phyloP scores from a whole-genome alignment of 2,113 vertebrate species.

The Cyanoderma ruficeps region DNA sequence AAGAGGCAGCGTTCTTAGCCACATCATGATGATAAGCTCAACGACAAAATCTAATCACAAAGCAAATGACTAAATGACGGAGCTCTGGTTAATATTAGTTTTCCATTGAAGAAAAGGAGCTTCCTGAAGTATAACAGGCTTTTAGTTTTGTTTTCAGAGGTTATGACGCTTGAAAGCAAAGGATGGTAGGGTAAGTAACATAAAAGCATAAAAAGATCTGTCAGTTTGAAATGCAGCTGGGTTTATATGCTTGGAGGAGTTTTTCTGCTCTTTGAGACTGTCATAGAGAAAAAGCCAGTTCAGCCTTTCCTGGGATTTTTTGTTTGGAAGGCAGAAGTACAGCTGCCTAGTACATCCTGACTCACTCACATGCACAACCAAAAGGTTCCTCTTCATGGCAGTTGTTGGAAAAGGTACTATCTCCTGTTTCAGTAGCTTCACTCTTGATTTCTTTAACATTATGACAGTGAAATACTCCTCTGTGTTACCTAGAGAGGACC shows the following conservation, averaged over 20 bases:
- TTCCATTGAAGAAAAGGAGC: background rate
- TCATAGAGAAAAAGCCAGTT: background rate
- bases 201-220: background rate
- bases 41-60: background rate
- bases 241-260: background rate
- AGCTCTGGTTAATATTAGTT: background rate
- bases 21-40: rapidly evolving
- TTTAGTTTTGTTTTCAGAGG: background rate
- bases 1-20: background rate
- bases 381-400: slow-evolving; percentile 93
- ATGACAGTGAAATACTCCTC: too few relatives aligned
- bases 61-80: background rate
- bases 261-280: background rate
- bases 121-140: background rate
- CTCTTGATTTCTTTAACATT: slow-evolving; percentile 90
- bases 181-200: rapidly evolving
- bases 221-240: background rate
- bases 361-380: slow-evolving; percentile 83
- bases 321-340: background rate
- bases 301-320: background rate
- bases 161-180: background rate
- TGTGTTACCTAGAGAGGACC: too few relatives aligned
- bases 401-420: slow-evolving; percentile 85
- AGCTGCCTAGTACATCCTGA: background rate
- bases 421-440: slow-evolving; percentile 84